Conservation (phyloP, 2,888 invertebrate genomes). For the Rhagophthalmus giganteus region DNA sequence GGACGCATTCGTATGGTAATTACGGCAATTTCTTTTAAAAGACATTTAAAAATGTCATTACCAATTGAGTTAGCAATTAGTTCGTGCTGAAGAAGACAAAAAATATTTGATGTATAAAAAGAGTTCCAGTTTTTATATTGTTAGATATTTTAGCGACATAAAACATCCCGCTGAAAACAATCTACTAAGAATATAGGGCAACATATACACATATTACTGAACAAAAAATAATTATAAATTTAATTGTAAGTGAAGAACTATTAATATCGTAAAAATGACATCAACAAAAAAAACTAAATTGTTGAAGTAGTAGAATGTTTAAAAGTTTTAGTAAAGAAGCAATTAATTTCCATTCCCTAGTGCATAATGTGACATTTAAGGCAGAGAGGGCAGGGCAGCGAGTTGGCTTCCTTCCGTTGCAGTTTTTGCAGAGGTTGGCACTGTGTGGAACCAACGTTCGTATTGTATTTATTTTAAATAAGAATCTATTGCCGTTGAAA, state of each 20-base stretch:
- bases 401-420: conserved; percentile 19
- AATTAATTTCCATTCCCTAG: conserved; percentile 33
- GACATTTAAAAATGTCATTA: conserved; percentile 3
- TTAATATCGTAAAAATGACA: conserved; percentile 4
- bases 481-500: no score
- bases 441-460: conserved; percentile 18
- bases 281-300: conserved; percentile 8
- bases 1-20: conserved; percentile 12
- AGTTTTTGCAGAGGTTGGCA: conserved; percentile 17
- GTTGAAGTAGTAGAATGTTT: conserved; percentile 20
- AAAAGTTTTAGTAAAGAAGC: conserved; percentile 22
- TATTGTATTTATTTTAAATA: no score
- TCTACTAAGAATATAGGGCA: no score
- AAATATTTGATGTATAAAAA: no score
- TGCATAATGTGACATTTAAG: conserved; percentile 33
- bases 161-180: no score
- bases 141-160: no score
- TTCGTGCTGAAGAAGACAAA: neutral
- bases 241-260: no score
- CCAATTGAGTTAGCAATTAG: conserved; percentile 5
- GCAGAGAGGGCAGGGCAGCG: conserved; percentile 22
- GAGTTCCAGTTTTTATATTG: no score
- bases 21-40: conserved; percentile 12
- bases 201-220: no score
- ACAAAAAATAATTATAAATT: no score